These are phyloP conservation scores for Trigoniulus corallinus DNA, from an alignment of 1,140 invertebrate genomes.

Conservation along the genomic window DNA sequence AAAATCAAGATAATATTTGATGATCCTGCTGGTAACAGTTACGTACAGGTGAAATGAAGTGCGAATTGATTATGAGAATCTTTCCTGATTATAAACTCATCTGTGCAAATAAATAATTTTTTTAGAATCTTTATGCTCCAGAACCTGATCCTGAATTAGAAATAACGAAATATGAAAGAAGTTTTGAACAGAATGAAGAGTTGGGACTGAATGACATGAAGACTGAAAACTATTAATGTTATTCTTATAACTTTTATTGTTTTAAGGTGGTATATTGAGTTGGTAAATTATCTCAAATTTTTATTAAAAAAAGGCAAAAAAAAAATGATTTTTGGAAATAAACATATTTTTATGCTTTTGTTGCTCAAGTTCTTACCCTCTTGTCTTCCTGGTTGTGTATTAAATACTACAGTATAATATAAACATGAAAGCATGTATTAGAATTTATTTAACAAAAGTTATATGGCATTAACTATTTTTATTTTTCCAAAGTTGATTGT, in stretches of 20 bases:
- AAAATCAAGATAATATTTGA: slow-evolving; percentile 65
- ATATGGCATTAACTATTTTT: too few relatives aligned
- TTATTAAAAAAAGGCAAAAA: too few relatives aligned
- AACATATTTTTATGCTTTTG: too few relatives aligned
- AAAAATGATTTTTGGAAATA: too few relatives aligned
- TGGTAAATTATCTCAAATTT: too few relatives aligned
- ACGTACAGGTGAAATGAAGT: slow-evolving; percentile 66
- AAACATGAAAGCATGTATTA: too few relatives aligned
- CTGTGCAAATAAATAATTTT: slow-evolving; percentile 13
- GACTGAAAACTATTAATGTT: slow-evolving; percentile 52
- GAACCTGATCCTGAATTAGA: slow-evolving; percentile 51
- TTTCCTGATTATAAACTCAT: background rate
- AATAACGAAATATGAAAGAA: slow-evolving; percentile 65
- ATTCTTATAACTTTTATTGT: background rate
- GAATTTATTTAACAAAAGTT: too few relatives aligned
- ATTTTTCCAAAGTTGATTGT: too few relatives aligned
- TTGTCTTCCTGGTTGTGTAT: too few relatives aligned
- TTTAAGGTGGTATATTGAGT: too few relatives aligned
- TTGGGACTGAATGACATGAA: slow-evolving; percentile 95
- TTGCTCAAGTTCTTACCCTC: too few relatives aligned
- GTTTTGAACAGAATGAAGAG: slow-evolving; percentile 84
- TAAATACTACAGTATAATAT: too few relatives aligned
- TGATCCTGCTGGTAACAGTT: slow-evolving; percentile 95
- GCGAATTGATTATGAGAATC: slow-evolving; percentile 3
- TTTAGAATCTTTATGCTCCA: slow-evolving; percentile 53